Percentiles rank a stretch among this genome's conserved stretches.
phyloP scores from a whole-genome alignment of 2,113 vertebrate species.

The Pseudopipra pipra region DNA sequence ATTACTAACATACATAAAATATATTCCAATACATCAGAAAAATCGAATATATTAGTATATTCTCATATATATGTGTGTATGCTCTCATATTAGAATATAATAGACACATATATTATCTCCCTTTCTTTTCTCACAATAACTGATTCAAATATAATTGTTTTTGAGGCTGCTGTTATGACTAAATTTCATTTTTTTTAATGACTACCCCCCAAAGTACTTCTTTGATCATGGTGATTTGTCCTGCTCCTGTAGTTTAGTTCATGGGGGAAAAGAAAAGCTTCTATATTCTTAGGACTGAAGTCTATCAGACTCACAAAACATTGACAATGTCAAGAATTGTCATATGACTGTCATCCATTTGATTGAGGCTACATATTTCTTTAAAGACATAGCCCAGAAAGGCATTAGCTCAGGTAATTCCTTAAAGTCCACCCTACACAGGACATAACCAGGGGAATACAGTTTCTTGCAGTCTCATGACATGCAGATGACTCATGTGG shows the following conservation, averaged over 20 bases:
- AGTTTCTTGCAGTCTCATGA: neutral
- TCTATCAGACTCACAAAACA: neutral
- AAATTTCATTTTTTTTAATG: neutral
- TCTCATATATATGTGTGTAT: neutral
- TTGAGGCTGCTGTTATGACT: neutral
- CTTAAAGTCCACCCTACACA: fast-evolving
- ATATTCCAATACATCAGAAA: neutral
- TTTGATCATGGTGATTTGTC: neutral
- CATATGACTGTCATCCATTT: neutral
- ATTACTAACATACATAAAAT: neutral
- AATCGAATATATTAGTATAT: neutral
- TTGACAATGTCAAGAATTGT: neutral
- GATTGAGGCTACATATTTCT: neutral
- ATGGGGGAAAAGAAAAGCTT: neutral
- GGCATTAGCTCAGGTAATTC: neutral
- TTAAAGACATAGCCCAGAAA: neutral
- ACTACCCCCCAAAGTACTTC: neutral
- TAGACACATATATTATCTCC: neutral
- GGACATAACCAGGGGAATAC: neutral
- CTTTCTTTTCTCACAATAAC: neutral
- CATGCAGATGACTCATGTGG: fast-evolving
- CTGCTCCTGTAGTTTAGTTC: neutral
- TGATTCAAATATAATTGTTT: neutral
- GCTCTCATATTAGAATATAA: neutral
- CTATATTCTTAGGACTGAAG: neutral